Percentiles rank a stretch among this genome's conserved stretches.
These are phyloP conservation scores for Sinhomidia bicolor DNA, from an alignment of 2,888 invertebrate species.

Conservation along the genomic window DNA sequence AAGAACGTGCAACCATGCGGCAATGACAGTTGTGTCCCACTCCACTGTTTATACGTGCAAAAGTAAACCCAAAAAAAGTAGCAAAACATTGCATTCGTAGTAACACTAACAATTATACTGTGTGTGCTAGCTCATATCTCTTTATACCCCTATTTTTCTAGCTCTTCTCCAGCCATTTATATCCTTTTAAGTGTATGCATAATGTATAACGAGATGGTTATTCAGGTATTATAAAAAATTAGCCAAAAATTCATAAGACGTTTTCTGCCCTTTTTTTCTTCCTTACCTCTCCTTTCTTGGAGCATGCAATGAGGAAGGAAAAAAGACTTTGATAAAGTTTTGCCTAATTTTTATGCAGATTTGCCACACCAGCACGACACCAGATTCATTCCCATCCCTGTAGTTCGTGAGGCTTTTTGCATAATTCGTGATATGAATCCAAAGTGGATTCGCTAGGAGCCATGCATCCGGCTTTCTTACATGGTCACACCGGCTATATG, in stretches of 20 bases:
- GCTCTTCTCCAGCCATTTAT: neutral
- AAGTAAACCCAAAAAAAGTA: no score
- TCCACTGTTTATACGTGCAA: no score
- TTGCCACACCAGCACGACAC: slow-evolving; percentile 13
- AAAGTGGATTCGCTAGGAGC: neutral
- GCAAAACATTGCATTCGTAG: no score
- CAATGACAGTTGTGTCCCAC: no score
- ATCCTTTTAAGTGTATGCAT: neutral
- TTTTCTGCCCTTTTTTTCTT: no score
- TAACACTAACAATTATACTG: neutral
- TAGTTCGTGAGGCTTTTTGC: slow-evolving; percentile 45
- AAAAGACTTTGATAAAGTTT: slow-evolving; percentile 22
- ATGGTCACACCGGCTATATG: neutral
- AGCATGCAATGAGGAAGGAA: neutral
- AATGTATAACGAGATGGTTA: no score
- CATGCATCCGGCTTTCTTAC: neutral
- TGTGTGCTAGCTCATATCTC: neutral
- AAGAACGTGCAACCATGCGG: no score
- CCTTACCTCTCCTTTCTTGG: neutral
- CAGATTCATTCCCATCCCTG: slow-evolving; percentile 17
- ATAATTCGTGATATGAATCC: slow-evolving; percentile 52
- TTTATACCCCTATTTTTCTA: neutral
- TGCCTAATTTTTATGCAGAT: slow-evolving; percentile 47
- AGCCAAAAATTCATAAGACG: no score
- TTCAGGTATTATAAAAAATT: no score